Evolutionary conservation across 2,888 invertebrate species (phyloP).

Genomic region (Pachydiplax longipennis): DNA sequence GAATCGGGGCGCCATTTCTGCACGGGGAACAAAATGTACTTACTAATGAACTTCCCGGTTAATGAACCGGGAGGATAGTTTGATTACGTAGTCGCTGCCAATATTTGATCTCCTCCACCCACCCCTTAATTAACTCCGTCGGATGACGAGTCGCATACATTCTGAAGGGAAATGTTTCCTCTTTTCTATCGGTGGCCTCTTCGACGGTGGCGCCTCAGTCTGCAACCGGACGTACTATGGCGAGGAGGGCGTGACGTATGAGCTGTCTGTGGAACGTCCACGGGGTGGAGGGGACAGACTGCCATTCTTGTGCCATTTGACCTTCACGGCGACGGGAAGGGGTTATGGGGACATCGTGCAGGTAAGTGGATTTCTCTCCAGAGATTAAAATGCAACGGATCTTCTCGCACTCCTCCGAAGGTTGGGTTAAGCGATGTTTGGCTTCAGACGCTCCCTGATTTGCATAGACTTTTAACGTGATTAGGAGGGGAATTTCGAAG

Average conservation of each 20-base stretch:
- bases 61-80: neutral
- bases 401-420: no score
- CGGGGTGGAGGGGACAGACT: conserved; percentile 76
- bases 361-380: conserved; percentile 62
- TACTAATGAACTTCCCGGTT: neutral
- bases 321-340: conserved; percentile 85
- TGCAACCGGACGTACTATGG: conserved; percentile 93
- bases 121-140: neutral
- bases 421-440: no score
- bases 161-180: neutral
- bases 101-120: neutral
- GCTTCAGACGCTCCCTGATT: no score
- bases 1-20: neutral
- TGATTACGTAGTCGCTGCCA: neutral
- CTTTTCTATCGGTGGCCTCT: neutral
- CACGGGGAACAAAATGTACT: neutral
- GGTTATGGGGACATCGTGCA: conserved; percentile 85
- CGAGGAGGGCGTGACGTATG: conserved; percentile 85
- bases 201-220: conserved; percentile 62
- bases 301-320: conserved; percentile 86
- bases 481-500: no score
- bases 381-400: no score
- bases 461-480: no score
- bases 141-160: neutral
- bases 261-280: conserved; percentile 83